These are phyloP conservation scores for Saxidomus purpurata DNA, from an alignment of 1,140 invertebrate genomes.

Conservation along the genomic window DNA sequence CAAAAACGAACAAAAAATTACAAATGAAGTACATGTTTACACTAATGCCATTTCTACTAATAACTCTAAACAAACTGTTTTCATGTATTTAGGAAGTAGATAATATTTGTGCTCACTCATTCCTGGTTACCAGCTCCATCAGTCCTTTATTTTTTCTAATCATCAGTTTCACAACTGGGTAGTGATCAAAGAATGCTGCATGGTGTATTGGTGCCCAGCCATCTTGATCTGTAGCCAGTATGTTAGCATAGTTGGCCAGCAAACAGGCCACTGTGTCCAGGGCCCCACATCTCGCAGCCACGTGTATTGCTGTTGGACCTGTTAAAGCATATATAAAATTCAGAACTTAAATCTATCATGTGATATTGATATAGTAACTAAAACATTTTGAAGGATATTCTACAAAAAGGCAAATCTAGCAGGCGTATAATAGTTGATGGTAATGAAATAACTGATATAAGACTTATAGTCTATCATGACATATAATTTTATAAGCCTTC, in stretches of 20 bases:
- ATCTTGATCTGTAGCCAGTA: conserved; percentile 82
- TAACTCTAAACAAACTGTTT: no score
- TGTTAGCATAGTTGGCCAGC: conserved; percentile 84
- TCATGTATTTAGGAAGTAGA: no score
- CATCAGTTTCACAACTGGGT: conserved; percentile 81
- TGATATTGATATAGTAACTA: no score
- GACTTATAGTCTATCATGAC: no score
- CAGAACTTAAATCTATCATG: not conserved
- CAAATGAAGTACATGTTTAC: no score
- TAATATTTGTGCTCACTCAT: conserved; percentile 78
- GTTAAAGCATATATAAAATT: conserved; percentile 24
- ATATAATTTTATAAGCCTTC: no score
- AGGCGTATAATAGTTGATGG: no score
- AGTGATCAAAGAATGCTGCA: conserved; percentile 86
- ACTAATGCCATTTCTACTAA: no score
- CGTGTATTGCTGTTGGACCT: conserved; percentile 86
- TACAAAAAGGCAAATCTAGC: no score
- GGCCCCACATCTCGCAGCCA: conserved; percentile 84
- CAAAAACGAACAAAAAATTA: no score
- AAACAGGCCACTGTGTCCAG: conserved; percentile 84
- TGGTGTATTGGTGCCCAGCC: conserved; percentile 86
- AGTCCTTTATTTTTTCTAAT: conserved; percentile 82
- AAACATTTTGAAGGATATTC: no score
- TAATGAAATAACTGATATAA: no score
- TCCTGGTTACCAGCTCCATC: conserved; percentile 84